Conservation (phyloP, 1,140 invertebrate genomes). For the Ephestia elutella region DNA sequence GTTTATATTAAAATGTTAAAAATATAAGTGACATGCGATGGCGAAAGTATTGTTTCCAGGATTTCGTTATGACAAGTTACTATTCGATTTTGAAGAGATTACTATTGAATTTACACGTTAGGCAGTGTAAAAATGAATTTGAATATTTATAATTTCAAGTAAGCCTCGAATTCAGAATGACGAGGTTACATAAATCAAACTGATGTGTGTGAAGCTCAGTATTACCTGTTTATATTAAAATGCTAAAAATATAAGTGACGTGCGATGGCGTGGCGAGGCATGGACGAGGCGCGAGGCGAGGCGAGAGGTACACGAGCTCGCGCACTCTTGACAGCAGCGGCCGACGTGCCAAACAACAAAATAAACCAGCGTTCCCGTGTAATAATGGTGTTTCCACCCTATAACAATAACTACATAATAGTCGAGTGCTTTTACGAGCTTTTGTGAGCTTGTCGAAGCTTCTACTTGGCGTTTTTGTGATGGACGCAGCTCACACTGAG, state of each 20-base stretch:
- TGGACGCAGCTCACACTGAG: constrained; percentile 43
- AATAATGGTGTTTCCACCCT: constrained; percentile 73
- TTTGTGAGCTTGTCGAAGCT: constrained; percentile 67
- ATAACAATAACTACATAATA: constrained; percentile 74
- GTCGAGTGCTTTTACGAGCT: constrained; percentile 72
- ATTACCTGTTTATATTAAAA: neutral
- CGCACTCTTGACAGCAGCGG: constrained; percentile 27
- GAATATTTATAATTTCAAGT: too few relatives aligned
- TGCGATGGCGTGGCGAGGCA: constrained; percentile 6
- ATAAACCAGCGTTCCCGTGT: constrained; percentile 59
- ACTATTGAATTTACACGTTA: too few relatives aligned
- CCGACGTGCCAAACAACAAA: constrained; percentile 59
- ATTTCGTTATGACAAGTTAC: neutral
- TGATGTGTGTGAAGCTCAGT: too few relatives aligned
- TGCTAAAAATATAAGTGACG: neutral
- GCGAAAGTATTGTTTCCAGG: constrained; percentile 10
- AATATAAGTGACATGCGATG: constrained; percentile 1
- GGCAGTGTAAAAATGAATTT: too few relatives aligned
- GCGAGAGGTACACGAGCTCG: constrained; percentile 3
- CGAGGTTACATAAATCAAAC: too few relatives aligned
- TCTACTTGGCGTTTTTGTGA: constrained; percentile 56
- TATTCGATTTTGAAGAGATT: neutral
- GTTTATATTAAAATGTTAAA: neutral
- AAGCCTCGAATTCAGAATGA: too few relatives aligned
- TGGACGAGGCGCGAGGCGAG: constrained; percentile 3